Conservation (phyloP, 1,140 invertebrate genomes). For the Laupala kohalensis region DNA sequence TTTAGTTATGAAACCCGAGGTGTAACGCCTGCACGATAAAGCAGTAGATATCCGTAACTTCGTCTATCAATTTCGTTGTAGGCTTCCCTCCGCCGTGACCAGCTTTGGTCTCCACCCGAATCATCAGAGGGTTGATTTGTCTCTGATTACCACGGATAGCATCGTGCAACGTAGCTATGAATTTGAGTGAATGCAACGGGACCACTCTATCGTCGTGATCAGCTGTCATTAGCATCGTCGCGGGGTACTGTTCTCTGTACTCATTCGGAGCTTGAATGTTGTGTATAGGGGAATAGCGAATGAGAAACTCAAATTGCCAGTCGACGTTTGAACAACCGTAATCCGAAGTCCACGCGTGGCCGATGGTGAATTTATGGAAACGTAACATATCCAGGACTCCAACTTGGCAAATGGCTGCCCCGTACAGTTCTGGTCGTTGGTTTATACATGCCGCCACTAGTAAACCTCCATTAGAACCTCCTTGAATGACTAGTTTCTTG, state of each 20-base stretch:
- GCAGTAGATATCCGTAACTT: constrained; percentile 72
- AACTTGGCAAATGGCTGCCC: constrained; percentile 79
- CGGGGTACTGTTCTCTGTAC: constrained; percentile 63
- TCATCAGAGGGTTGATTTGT: constrained; percentile 73
- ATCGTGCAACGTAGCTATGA: constrained; percentile 81
- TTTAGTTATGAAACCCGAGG: constrained; percentile 40
- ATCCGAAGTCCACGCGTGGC: constrained; percentile 91
- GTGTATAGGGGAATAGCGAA: constrained; percentile 91
- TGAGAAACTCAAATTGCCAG: constrained; percentile 76
- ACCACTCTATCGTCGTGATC: constrained; percentile 98
- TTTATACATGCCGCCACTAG: constrained; percentile 85
- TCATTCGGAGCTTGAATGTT: constrained; percentile 63
- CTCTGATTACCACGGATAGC: constrained; percentile 42
- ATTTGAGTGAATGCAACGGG: constrained; percentile 90
- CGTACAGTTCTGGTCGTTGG: constrained; percentile 90
- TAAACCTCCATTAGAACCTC: constrained; percentile 92
- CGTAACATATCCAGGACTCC: constrained; percentile 95
- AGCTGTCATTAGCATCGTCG: constrained; percentile 79
- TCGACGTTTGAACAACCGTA: constrained; percentile 83
- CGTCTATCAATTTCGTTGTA: constrained; percentile 86
- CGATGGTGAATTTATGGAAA: constrained; percentile 97
- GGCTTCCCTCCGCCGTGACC: constrained; percentile 95
- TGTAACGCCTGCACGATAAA: constrained; percentile 68
- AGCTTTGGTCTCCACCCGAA: constrained; percentile 84
- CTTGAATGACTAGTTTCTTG: constrained; percentile 74